phyloP scores from a whole-genome alignment of 2,888 invertebrate genomes.

The Nasonovia ribisnigri region DNA sequence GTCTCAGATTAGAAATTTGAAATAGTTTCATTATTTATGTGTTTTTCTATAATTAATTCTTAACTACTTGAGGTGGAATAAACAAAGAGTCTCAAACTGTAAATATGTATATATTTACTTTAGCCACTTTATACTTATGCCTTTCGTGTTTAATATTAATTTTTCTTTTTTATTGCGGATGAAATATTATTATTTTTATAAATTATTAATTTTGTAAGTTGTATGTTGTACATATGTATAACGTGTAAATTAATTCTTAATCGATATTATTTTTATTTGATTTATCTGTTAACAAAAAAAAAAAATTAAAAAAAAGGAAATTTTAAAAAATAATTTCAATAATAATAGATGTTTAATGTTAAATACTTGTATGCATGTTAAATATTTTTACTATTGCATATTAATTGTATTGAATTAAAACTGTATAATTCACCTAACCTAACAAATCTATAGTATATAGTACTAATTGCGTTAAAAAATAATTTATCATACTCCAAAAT shows the following conservation, averaged over 20 bases:
- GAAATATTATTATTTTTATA: not conserved
- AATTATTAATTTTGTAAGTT: not conserved
- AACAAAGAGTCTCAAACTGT: not conserved
- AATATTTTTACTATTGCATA: not conserved
- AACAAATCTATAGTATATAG: not conserved
- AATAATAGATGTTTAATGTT: not conserved
- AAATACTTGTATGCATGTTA: not conserved
- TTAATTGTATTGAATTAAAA: not conserved
- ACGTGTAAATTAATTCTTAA: not conserved
- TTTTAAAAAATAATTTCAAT: not conserved
- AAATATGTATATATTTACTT: not conserved
- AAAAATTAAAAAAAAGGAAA: too few species aligned
- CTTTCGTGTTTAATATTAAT: not conserved
- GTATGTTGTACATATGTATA: not conserved
- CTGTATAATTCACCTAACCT: not conserved
- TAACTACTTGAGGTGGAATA: not conserved
- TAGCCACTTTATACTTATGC: not conserved
- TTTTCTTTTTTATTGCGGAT: not conserved
- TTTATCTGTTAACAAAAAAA: not conserved
- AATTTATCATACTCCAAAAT: not conserved
- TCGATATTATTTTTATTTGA: not conserved
- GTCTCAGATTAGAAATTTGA: too few species aligned
- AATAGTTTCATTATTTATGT: not conserved
- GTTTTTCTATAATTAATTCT: not conserved
- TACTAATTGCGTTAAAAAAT: not conserved